Percentiles rank a stretch among this genome's conserved stretches.
These are phyloP conservation scores for Hemibagrus wyckioides DNA, from an alignment of 2,113 vertebrate genomes.

Conservation along the genomic window DNA sequence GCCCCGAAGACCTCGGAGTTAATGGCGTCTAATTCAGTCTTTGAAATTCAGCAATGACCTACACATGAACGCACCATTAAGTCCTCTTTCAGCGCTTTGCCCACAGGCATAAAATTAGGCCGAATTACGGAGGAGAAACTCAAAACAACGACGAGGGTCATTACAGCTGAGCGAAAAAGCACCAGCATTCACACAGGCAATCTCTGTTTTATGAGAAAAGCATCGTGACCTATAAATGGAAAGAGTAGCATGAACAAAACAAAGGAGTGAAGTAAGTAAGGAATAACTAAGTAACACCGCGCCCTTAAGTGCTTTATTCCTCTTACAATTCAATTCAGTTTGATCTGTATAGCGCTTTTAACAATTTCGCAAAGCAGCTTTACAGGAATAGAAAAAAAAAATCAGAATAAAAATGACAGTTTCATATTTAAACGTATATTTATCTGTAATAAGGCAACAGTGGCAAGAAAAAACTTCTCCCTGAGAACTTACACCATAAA, in stretches of 20 bases:
- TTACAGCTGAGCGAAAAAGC: not conserved
- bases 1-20: conserved; percentile 10
- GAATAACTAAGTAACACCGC: not conserved
- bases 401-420: too few relatives aligned
- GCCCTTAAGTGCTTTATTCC: not conserved
- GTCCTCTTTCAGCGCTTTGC: conserved; percentile 20
- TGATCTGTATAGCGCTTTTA: too few relatives aligned
- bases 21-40: conserved; percentile 33
- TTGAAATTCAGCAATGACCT: conserved; percentile 33
- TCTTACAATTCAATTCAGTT: not conserved
- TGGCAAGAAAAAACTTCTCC: too few relatives aligned
- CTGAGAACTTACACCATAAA: not conserved
- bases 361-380: too few relatives aligned
- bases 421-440: too few relatives aligned
- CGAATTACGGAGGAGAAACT: conserved; percentile 2
- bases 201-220: not conserved
- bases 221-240: not conserved
- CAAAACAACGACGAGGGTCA: conserved; percentile 22
- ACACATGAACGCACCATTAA: conserved; percentile 43
- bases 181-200: not conserved
- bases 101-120: conserved; percentile 7
- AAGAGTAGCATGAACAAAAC: not conserved
- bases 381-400: too few relatives aligned
- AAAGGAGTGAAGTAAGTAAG: not conserved
- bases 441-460: too few relatives aligned